phyloP scores from a whole-genome alignment of 37 sponge, comb jelly and placozoan species.

The Crambe crambe region DNA sequence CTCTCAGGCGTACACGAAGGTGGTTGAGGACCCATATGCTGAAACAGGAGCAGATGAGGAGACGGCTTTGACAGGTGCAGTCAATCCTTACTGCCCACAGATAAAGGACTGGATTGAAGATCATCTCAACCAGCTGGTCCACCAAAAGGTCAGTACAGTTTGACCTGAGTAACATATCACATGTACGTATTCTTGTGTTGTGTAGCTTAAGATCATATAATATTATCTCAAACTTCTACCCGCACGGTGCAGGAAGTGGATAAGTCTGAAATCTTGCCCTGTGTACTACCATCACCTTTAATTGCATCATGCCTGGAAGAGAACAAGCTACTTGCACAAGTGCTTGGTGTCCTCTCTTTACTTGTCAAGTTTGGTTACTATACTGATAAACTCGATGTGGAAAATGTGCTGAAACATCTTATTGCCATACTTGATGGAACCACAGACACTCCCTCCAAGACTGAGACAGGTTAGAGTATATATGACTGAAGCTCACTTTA shows the following conservation, averaged over 20 bases:
- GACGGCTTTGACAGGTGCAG: conserved; percentile 61
- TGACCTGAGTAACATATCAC: too few relatives aligned
- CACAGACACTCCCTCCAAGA: conserved; percentile 48
- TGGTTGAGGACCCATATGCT: conserved; percentile 47
- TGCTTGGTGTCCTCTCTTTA: conserved; percentile 42
- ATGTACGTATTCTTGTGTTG: too few relatives aligned
- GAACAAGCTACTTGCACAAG: conserved; percentile 35
- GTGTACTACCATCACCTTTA: too few relatives aligned
- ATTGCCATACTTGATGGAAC: conserved; percentile 69
- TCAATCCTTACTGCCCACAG: conserved; percentile 41
- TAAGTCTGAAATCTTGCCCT: too few relatives aligned
- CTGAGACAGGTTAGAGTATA: background rate
- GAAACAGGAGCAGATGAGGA: conserved; percentile 34
- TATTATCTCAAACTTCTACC: too few relatives aligned
- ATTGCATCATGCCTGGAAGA: too few relatives aligned
- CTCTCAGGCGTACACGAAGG: conserved; percentile 33
- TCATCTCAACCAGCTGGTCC: background rate
- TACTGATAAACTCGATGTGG: conserved; percentile 36
- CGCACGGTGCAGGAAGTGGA: too few relatives aligned
- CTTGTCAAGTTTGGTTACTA: conserved; percentile 70
- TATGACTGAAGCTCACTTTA: too few relatives aligned
- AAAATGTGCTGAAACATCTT: conserved; percentile 38
- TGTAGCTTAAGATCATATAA: too few relatives aligned
- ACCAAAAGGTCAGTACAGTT: background rate
- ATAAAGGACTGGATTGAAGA: conserved; percentile 58